Evolutionary conservation across 2,797 vertebrate genomes (phyloP), one percentile per base, ranked within the genome.

Genomic region (Phoebastria nigripes): DNA sequence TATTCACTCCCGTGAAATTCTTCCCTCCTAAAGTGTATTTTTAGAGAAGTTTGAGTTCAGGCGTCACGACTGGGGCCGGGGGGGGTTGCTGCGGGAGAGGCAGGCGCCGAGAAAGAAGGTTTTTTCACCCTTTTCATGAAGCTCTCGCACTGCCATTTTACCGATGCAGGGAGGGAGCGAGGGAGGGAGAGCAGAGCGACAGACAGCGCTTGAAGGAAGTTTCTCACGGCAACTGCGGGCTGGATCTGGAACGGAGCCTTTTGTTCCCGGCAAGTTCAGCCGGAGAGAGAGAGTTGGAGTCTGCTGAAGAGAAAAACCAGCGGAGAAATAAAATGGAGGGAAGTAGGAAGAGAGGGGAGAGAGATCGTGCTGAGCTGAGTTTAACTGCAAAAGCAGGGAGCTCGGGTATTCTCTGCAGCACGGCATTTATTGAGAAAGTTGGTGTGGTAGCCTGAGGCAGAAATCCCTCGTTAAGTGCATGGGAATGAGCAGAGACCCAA

Each of bases 201-300:
- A 87, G 91, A 31, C 94, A 95, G 90, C 86, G 92, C 96, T 91
- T 46, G 91, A 26, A 73, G 84, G 92, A 96, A 95, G 78, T 97
- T 98, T 97, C 95, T 97, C 95, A 95, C 93, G 96, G 96, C 96
- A 97, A 97, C 90, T 96, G 94, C 97, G 97, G 96, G 97, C 96
- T 97, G 97, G 98, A 98, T 97, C 96, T 90, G 97, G 97, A 98
- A 98, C 94, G 98, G 97, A 98, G 97, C 95, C 95, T 97, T 97
- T 96, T 96, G 94, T 96, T 97, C 92, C 82, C 94, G 78, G 87
- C 95, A 96, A 97, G 93, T 96, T 97, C 79, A 95, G 83, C 90
- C 26, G 89, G 90, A 95, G 79, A 93, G 73, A 79, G 90, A 94
- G 97, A 95, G 84, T 74, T 97, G 89, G 82, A 96, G 94, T 58